Evolutionary conservation across 2,797 vertebrate genomes (phyloP).

Genomic region (Sebastes goodei): DNA sequence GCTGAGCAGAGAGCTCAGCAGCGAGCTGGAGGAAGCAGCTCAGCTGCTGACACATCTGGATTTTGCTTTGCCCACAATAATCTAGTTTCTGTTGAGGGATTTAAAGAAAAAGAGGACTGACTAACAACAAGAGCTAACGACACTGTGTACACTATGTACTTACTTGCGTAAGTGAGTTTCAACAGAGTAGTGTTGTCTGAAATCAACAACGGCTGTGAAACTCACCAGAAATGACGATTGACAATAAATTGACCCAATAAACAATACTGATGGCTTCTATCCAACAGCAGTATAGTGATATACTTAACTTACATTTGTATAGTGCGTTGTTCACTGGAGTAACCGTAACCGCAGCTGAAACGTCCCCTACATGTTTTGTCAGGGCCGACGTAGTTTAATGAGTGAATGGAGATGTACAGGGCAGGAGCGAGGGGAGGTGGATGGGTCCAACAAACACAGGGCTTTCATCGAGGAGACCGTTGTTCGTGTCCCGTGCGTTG

Average conservation of each 20-base stretch:
- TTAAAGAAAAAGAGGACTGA: not conserved
- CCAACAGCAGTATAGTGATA: not conserved
- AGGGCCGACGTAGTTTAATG: accelerated
- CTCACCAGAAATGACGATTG: not conserved
- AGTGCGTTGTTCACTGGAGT: not conserved
- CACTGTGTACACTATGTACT: not conserved
- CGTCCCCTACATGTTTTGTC: not conserved
- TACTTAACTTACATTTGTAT: not conserved
- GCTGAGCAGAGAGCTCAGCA: constrained; percentile 10
- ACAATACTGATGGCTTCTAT: not conserved
- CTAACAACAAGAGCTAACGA: not conserved
- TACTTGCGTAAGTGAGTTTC: not conserved
- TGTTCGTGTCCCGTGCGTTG: no score
- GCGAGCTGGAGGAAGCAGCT: not conserved
- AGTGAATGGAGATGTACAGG: no score
- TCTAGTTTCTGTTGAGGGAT: not conserved
- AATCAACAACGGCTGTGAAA: no score
- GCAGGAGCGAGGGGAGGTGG: no score
- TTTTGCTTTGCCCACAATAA: not conserved
- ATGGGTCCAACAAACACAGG: no score
- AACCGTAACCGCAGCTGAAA: not conserved
- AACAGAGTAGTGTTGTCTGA: not conserved
- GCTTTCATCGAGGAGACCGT: no score
- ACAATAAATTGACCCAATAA: not conserved
- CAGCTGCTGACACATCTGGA: constrained; percentile 28